Conservation (phyloP, 2,888 invertebrate species). For the Acleris holmiana region DNA sequence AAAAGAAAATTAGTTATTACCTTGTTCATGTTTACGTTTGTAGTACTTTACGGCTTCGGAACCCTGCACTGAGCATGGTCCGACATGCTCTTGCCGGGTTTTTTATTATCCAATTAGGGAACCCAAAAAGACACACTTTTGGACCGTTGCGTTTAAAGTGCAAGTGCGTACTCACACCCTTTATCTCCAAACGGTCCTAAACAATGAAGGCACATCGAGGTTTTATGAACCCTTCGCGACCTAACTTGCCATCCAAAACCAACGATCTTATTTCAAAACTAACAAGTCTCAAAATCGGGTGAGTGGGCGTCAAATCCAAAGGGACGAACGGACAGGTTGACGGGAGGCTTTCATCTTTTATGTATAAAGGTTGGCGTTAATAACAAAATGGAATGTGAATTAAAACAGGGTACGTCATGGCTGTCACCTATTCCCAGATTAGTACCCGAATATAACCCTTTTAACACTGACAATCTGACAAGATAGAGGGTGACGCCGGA, state of each 20-base stretch:
- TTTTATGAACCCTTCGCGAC: conserved; percentile 34
- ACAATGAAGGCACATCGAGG: conserved; percentile 34
- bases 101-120: too few species aligned
- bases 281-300: conserved; percentile 2
- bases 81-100: too few species aligned
- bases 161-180: conserved; percentile 23
- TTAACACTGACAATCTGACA: too few species aligned
- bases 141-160: not conserved
- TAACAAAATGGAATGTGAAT: conserved; percentile 22
- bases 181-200: conserved; percentile 34
- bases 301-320: conserved; percentile 1
- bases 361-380: conserved; percentile 26
- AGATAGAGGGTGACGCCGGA: too few species aligned
- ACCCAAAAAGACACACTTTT: not conserved
- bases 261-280: not conserved
- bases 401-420: conserved; percentile 1
- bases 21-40: too few species aligned
- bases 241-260: conserved; percentile 15
- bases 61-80: too few species aligned
- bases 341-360: conserved; percentile 29
- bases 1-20: too few species aligned
- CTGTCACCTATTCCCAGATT: not conserved
- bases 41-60: too few species aligned
- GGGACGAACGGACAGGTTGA: conserved; percentile 16
- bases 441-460: too few species aligned